Evolutionary conservation across 2,113 vertebrate genomes (phyloP), one percentile per base, ranked within the genome.

Genomic region (Bambusicola thoracicus): DNA sequence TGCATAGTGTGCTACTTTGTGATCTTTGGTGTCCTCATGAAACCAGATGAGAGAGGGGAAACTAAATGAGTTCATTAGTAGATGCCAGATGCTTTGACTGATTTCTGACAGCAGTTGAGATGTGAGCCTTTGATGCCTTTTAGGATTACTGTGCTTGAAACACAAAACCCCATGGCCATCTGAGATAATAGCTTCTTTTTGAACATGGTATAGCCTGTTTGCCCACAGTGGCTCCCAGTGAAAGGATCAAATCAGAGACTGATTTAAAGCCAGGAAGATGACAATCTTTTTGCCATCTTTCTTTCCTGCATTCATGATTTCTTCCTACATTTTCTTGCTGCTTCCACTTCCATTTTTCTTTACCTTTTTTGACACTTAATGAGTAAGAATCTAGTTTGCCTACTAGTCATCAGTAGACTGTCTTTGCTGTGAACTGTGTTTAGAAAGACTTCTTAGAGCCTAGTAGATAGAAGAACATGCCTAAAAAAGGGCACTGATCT

Each of bases 191-290:
- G 13, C 73, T 80, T 41, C 13, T 62, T 56, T 78, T 46, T 2
- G 1, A 74, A 40, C 0, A 0, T 6, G 30, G 2, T 24, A 5
- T 24, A 48, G 30, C 67, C 66, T 81, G n/a, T 24, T 49, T 38
- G 46, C 40, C 17, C 1, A 0, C 27, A n/a, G 38, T 11, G 29
- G 6, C 3, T 73, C 40, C 44, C 40, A 62, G 6, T 2, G 1
- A n/a, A 59, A 51, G 34, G 27, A 25, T 36, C 36, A 72, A n/a
- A n/a, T n/a, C n/a, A n/a, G 30, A 40, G n/a, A 11, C 15, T 22
- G 17, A 6, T 77, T 41, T 90, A 55, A 74, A 86, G 61, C 34
- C 38, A 51, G 65, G 41, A 89, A 46, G 16, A 32, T 38, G 17
- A 19, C 18, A 41, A 17, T 29, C 40, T 58, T 34, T 58, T 56